Evolutionary conservation across 2,113 vertebrate species (phyloP), one percentile per base, ranked within the genome.

Genomic region (Forbesichthys papilliferus): DNA sequence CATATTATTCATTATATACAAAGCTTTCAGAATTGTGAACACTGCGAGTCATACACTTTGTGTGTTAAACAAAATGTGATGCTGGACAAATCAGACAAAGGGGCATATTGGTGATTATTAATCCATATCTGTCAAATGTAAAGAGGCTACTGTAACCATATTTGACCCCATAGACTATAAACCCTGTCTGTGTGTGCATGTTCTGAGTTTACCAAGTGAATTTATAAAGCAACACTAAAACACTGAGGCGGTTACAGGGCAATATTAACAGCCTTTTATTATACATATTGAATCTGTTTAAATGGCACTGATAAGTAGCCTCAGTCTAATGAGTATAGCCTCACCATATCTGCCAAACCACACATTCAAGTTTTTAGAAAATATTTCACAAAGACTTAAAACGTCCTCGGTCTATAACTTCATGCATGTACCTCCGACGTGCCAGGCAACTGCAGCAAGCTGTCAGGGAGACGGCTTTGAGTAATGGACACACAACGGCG

Each of bases 261-360:
- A 80, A 34, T 58, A 58, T 68, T 66, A 58, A 66, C 63, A 57
- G 42, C 66, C 62, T 91, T 55, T 92, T 92, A 91, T 85, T 92
- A 86, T 86, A 80, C 84, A 87, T 78, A 65, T 77, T 67, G 82
- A 61, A 79, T 81, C 58, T 69, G 68, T 72, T 71, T 71, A 67
- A 81, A 69, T 71, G 77, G 77, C 82, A 84, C 77, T 70, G 74
- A 86, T 84, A 61, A 76, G 78, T 69, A 69, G 64, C 65, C 59
- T 12, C 27, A 66, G 73, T 48, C 36, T 68, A 67, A 64, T 55
- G 57, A 18, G 61, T 74, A 82, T 54, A 81, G 63, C 64, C 64
- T 36, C 64, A 46, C 66, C 59, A n/a, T 70, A 75, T 84, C 80
- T 71, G 58, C 54, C 64, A 62, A 74, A 82, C 54, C 8, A 66